Percentiles rank a stretch among this genome's conserved stretches.
Evolutionary conservation across 1,140 invertebrate species (phyloP).

Genomic region (Ips nitidus): DNA sequence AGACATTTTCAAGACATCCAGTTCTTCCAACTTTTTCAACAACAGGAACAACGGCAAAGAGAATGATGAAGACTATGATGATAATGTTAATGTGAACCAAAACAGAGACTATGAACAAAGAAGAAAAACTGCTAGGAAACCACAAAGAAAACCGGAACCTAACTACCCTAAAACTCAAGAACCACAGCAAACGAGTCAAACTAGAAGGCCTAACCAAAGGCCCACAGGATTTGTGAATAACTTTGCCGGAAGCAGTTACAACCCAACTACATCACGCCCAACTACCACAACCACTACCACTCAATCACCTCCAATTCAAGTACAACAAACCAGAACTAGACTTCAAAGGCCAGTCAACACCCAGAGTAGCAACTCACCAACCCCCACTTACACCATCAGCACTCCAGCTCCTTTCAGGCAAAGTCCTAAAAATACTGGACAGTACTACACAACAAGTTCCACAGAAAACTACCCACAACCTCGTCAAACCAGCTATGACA

Average conservation of each 20-base stretch:
- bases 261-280: slow-evolving; percentile 56
- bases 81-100: slow-evolving; percentile 49
- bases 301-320: slow-evolving; percentile 15
- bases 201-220: slow-evolving; percentile 46
- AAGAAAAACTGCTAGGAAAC: slow-evolving; percentile 50
- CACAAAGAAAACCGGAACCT: slow-evolving; percentile 46
- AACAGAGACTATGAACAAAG: slow-evolving; percentile 49
- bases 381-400: slow-evolving; percentile 42
- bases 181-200: slow-evolving; percentile 31
- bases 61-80: slow-evolving; percentile 59
- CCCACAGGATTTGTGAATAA: slow-evolving; percentile 53
- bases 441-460: slow-evolving; percentile 33
- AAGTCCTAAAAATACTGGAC: slow-evolving; percentile 35
- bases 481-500: slow-evolving; percentile 28
- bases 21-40: slow-evolving; percentile 70
- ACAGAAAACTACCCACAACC: slow-evolving; percentile 44
- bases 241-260: slow-evolving; percentile 55
- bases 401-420: slow-evolving; percentile 49
- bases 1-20: slow-evolving; percentile 64
- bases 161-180: slow-evolving; percentile 39
- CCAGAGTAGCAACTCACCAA: slow-evolving; percentile 33
- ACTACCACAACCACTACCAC: slow-evolving; percentile 45
- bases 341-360: slow-evolving; percentile 34
- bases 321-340: slow-evolving; percentile 44
- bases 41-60: slow-evolving; percentile 62